A percentile compares a stretch with the other conserved stretches of the same genome.
These are phyloP conservation scores for Microctonus brassicae DNA, from an alignment of 2,888 invertebrate species.

Conservation along the genomic window DNA sequence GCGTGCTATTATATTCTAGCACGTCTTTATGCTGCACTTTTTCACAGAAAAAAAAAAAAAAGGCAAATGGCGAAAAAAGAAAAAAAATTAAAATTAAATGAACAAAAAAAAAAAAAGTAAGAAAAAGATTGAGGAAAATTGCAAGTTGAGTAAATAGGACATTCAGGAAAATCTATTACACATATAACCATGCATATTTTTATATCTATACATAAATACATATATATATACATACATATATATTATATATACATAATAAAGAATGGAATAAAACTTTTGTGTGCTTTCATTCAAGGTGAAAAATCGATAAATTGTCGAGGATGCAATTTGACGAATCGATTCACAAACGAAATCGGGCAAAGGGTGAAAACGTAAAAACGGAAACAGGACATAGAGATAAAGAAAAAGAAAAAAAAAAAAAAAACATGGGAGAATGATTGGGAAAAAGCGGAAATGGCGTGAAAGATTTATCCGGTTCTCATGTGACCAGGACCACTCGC, in stretches of 20 bases:
- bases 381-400: not conserved
- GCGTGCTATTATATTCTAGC: not conserved
- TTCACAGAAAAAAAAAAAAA: not conserved
- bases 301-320: slow-evolving; percentile 13
- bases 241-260: no score
- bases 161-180: not conserved
- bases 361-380: not conserved
- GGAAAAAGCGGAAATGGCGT: not conserved
- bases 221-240: not conserved
- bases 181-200: no score
- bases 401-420: not conserved
- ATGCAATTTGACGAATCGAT: slow-evolving; percentile 1
- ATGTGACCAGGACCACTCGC: not conserved
- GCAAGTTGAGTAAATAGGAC: not conserved
- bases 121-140: not conserved
- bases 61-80: no score
- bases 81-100: no score
- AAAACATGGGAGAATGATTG: not conserved
- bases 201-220: not conserved
- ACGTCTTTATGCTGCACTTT: not conserved
- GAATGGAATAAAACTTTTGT: not conserved
- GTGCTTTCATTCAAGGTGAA: not conserved
- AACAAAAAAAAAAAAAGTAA: not conserved
- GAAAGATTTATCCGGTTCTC: slow-evolving; percentile 1
- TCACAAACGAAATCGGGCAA: not conserved